Evolutionary conservation across 2,797 vertebrate genomes (phyloP).

Genomic region (Oryzias sinensis): DNA sequence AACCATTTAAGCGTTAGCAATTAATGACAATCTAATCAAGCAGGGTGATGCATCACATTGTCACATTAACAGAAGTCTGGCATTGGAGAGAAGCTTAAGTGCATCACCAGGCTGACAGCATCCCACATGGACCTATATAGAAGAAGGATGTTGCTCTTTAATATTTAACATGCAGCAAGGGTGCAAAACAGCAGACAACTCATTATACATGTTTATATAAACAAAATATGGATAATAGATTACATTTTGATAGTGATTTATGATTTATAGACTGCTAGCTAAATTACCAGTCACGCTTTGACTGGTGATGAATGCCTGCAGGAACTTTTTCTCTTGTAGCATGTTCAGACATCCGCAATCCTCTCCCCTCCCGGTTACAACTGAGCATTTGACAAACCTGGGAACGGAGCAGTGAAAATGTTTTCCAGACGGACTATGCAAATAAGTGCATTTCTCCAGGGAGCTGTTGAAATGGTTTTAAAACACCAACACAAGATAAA

Average conservation of each 20-base stretch:
- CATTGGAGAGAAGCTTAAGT: constrained; percentile 53
- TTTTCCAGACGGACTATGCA: constrained; percentile 72
- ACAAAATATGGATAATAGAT: constrained; percentile 23
- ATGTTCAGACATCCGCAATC: constrained; percentile 18
- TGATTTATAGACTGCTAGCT: constrained; percentile 18
- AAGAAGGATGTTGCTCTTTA: constrained; percentile 11
- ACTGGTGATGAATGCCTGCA: constrained; percentile 23
- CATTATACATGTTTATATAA: constrained; percentile 15
- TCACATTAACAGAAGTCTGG: constrained; percentile 46
- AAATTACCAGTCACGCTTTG: constrained; percentile 25
- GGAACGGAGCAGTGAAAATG: constrained; percentile 64
- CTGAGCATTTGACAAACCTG: constrained; percentile 62
- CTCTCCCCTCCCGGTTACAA: constrained; percentile 12
- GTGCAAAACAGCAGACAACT: constrained; percentile 3
- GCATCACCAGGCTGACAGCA: constrained; percentile 16
- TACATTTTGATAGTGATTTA: constrained; percentile 27
- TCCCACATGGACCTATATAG: constrained; percentile 12
- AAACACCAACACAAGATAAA: constrained; percentile 53
- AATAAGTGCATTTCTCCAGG: constrained; percentile 63
- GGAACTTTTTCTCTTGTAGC: constrained; percentile 18
- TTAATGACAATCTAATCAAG: constrained; percentile 22
- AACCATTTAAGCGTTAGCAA: too few relatives aligned
- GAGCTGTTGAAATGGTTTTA: constrained; percentile 58
- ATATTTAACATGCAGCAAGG: constrained; percentile 34
- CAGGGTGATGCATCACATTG: constrained; percentile 28